These are phyloP conservation scores for Harpegnathos saltator DNA, from an alignment of 1,140 invertebrate species.

Conservation along the genomic window DNA sequence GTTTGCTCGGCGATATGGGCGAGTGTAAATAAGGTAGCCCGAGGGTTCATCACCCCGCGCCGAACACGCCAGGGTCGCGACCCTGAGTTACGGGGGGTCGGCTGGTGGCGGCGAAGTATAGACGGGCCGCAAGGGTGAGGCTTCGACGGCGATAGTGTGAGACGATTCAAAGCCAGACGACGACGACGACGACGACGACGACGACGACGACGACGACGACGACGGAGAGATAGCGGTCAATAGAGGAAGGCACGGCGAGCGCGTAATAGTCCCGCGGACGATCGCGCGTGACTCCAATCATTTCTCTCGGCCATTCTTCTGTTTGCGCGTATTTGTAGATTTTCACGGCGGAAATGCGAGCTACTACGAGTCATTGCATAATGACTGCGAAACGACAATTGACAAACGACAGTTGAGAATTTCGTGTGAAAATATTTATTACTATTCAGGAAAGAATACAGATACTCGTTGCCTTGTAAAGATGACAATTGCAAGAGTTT, in stretches of 20 bases:
- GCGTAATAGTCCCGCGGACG: neutral
- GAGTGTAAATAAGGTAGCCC: slow-evolving; percentile 74
- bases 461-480: too few relatives aligned
- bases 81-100: slow-evolving; percentile 60
- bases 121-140: slow-evolving; percentile 31
- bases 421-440: too few relatives aligned
- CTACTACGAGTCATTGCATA: too few relatives aligned
- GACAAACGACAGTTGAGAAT: too few relatives aligned
- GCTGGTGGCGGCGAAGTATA: slow-evolving; percentile 23
- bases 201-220: too few relatives aligned
- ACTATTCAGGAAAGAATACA: too few relatives aligned
- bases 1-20: slow-evolving; percentile 67
- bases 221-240: neutral
- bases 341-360: neutral
- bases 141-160: neutral
- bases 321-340: neutral
- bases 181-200: too few relatives aligned
- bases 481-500: too few relatives aligned
- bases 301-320: too few relatives aligned
- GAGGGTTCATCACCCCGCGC: slow-evolving; percentile 66
- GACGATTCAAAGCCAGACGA: neutral
- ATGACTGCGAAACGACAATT: too few relatives aligned
- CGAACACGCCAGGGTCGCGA: slow-evolving; percentile 70
- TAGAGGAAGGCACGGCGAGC: neutral
- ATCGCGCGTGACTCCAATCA: too few relatives aligned